Evolutionary conservation across 2,888 invertebrate species (phyloP), one percentile per base, ranked within the genome.

Genomic region (Caenorhabditis sp.): DNA sequence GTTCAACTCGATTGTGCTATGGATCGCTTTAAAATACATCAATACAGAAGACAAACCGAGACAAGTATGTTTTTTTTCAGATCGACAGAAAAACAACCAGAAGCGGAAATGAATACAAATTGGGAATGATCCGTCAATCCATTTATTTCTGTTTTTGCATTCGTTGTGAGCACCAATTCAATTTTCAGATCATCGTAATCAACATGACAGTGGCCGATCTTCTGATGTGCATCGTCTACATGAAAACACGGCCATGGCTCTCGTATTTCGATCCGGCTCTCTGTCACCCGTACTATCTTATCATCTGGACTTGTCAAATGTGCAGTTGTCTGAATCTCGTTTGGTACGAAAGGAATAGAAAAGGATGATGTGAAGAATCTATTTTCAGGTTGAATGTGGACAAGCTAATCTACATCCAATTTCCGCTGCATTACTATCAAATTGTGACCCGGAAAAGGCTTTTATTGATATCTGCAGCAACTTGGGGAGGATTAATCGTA

Each of bases 181-280:
- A 19, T 70, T 59, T 81, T 22, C 64, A 91, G 91, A 90, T 91
- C 38, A 88, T 91, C 70, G 91, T 91, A 7, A 91, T 91, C 44
- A 91, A 92, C 87, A 91, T 91, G 91, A 91, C 91, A n/a, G 82
- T 89, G 16, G 90, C 91, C 5, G 91, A 91, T 82, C 82, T 91
- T 19, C 61, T 91, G 47, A 88, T 91, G 75, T 91, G 91, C 64
- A 80, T 90, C 6, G 86, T 91, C 58, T 91, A 91, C 81, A 90
- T 91, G 89, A 72, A 88, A 47, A 91, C 91, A 7, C 77, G 91
- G 14, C 91, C 91, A 47, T 88, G 87, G 75, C 77, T 91, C 61
- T 84, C 74, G 24, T 47, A 72, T 8, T 89, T 90, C 66, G 82
- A 88, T 16, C 72, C 68, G 6, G 54, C 54, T 19, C 80, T 88